Conservation (phyloP, 2,797 vertebrate species). For the Huso huso region DNA sequence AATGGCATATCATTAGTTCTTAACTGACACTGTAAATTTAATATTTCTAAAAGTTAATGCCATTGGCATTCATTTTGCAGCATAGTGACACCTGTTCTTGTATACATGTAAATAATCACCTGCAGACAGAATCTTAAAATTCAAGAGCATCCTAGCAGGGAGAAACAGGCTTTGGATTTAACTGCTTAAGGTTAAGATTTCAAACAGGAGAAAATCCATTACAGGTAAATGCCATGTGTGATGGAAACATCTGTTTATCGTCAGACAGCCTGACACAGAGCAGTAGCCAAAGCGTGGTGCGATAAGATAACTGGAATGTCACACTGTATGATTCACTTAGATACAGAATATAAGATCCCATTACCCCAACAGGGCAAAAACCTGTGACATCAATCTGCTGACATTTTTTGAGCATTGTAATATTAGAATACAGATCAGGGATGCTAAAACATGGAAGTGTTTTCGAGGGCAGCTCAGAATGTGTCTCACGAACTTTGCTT, state of each 20-base stretch:
- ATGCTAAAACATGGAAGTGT: too few species aligned
- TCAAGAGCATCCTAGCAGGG: too few species aligned
- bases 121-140: too few species aligned
- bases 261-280: background rate
- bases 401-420: background rate
- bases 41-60: too few species aligned
- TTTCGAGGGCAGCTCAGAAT: too few species aligned
- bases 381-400: constrained; percentile 2
- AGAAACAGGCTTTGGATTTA: background rate
- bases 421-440: background rate
- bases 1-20: too few species aligned
- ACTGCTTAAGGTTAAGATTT: background rate
- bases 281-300: background rate
- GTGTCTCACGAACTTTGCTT: too few species aligned
- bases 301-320: constrained; percentile 2
- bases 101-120: too few species aligned
- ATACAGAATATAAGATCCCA: background rate
- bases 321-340: background rate
- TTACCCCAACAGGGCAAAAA: constrained; percentile 1
- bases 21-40: too few species aligned
- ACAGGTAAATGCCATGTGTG: background rate
- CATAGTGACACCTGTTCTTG: too few species aligned
- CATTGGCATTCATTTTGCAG: too few species aligned
- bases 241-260: background rate
- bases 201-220: background rate